Base-by-base conservation (phyloP, 2,888 invertebrate species). In the Cryptocephalus primarius region DNA sequence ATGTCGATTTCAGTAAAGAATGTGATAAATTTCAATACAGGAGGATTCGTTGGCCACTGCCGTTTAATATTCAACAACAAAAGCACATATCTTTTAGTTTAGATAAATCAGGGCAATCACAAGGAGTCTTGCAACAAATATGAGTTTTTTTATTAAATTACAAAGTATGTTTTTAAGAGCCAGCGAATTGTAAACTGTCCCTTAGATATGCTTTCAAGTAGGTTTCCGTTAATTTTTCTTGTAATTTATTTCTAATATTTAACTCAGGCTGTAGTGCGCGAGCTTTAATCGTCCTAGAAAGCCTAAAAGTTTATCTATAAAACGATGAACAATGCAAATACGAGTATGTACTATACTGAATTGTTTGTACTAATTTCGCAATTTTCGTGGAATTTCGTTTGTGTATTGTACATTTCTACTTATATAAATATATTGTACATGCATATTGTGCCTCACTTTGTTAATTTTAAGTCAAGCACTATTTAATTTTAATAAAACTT, bases 1-100 rank as follows among this genome's bases (percentile, higher is more conserved):
- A n/a, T 36, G 36, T 36, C 12, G 36, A 12, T 12, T 36, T 36
- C 36, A 11, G 11, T 36, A 11, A 36, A 36, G 12, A 48, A 50
- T 51, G 57, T 55, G 51, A 59, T 67, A 65, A 67, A 67, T 68
- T 69, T 68, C 68, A 68, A 67, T 69, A 68, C 68, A 69, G 66
- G 59, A 53, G 49, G 44, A 52, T 57, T 56, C 55, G 59, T 64
- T 65, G 65, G 67, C 66, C 67, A 68, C 68, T 67, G 68, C 68
- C 68, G 60, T 39, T 55, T 43, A 43, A 36, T 51, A 50, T 50
- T 44, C 46, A 48, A 49, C 53, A 34, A 34, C 32, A 40, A 48
- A 53, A 56, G 58, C 61, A 62, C 64, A 66, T 63, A 65, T 65
- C 62, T 65, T 62, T 59, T 61, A 57, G 55, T 56, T 55, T 56